Evolutionary conservation across 1,140 invertebrate genomes (phyloP).

Genomic region (Brachionus sp.): DNA sequence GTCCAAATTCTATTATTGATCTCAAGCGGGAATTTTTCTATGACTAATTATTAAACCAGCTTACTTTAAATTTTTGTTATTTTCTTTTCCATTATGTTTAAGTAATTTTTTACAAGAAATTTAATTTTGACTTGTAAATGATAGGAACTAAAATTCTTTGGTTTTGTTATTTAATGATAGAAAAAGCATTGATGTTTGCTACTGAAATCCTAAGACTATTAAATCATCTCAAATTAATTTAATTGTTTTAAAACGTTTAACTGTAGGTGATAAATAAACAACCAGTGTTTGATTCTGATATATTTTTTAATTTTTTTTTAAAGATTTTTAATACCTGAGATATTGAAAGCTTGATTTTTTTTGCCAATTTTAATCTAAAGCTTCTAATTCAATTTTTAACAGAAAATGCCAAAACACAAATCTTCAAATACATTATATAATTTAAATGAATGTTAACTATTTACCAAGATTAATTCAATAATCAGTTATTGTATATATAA

Average conservation of each 20-base stretch:
- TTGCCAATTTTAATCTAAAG: not conserved
- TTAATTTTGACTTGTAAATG: not conserved
- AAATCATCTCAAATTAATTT: not conserved
- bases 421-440: not conserved
- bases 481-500: not conserved
- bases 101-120: not conserved
- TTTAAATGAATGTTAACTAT: not conserved
- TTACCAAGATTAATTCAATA: not conserved
- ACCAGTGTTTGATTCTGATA: not conserved
- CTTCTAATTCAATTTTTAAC: not conserved
- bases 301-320: not conserved
- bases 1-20: not conserved
- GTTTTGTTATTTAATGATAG: not conserved
- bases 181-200: not conserved
- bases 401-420: not conserved
- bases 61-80: not conserved
- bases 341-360: not conserved
- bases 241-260: not conserved
- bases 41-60: not conserved
- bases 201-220: not conserved
- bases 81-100: not conserved
- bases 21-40: not conserved
- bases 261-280: not conserved
- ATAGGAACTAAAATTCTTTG: not conserved
- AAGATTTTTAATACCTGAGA: not conserved